A percentile compares a stretch with the other conserved stretches of the same genome.
Evolutionary conservation across 2,888 invertebrate species (phyloP).

Genomic region (Caenorhabditis uteleia): DNA sequence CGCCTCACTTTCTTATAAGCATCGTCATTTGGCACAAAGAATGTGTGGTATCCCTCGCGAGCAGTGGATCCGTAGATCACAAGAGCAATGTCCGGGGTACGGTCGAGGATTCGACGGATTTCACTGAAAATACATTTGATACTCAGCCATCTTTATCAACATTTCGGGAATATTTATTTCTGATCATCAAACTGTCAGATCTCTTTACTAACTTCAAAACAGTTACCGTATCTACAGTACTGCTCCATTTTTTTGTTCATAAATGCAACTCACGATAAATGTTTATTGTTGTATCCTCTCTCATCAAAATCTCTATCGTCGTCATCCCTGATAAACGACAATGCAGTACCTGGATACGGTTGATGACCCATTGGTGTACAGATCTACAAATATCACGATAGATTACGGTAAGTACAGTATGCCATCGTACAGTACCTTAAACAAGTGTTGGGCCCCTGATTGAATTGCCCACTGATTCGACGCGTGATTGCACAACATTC

Average conservation of each 20-base stretch:
- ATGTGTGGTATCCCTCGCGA: constrained; percentile 69
- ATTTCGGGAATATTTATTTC: not conserved
- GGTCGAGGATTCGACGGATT: constrained; percentile 67
- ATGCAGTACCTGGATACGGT: constrained; percentile 63
- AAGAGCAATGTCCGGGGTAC: constrained; percentile 67
- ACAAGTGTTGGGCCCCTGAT: constrained; percentile 69
- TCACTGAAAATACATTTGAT: constrained; percentile 50
- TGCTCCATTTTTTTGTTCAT: not conserved
- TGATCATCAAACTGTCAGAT: too few relatives aligned
- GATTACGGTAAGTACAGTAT: not conserved
- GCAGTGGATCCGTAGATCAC: constrained; percentile 67
- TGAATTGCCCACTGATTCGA: constrained; percentile 68
- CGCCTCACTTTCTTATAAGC: constrained; percentile 69
- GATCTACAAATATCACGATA: constrained; percentile 36
- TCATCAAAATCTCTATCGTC: constrained; percentile 65
- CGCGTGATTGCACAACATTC: constrained; percentile 68
- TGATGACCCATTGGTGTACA: constrained; percentile 69
- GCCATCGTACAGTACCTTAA: constrained; percentile 51
- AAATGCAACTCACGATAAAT: constrained; percentile 62
- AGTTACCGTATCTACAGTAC: not conserved
- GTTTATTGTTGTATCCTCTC: constrained; percentile 66
- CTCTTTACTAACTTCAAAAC: too few relatives aligned
- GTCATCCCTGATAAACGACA: constrained; percentile 65
- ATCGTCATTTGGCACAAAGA: constrained; percentile 69
- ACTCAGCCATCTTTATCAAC: too few relatives aligned